Evolutionary conservation across 2,888 invertebrate genomes (phyloP).

Genomic region (Rhimphoctona megacephalus): DNA sequence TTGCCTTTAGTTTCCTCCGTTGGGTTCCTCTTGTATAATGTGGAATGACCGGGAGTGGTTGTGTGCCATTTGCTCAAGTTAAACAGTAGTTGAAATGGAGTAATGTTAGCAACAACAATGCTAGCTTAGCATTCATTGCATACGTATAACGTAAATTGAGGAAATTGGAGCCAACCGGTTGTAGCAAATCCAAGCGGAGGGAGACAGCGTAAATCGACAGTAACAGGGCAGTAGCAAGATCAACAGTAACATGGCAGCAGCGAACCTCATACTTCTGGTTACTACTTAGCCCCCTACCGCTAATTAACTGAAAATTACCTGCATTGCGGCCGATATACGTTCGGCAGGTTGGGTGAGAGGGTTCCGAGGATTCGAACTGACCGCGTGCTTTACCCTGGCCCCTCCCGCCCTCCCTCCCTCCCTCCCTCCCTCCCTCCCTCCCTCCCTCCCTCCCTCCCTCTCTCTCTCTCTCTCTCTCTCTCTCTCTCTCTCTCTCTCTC

Average conservation of each 20-base stretch:
- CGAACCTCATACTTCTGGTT: constrained; percentile 18
- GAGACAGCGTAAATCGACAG: constrained; percentile 26
- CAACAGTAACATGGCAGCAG: constrained; percentile 11
- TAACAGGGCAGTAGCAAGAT: constrained; percentile 22
- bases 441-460: background rate
- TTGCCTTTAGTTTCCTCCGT: constrained; percentile 8
- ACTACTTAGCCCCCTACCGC: constrained; percentile 68
- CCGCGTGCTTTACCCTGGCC: constrained; percentile 26
- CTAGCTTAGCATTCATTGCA: constrained; percentile 25
- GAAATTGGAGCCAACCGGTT: constrained; percentile 64
- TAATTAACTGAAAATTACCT: constrained; percentile 80
- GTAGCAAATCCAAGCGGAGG: constrained; percentile 14
- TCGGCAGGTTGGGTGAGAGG: constrained; percentile 29
- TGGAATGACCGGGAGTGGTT: constrained; percentile 49
- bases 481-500: constrained; percentile 9
- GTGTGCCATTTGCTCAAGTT: constrained; percentile 54
- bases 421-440: background rate
- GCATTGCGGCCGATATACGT: constrained; percentile 73
- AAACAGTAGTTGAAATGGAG: constrained; percentile 36
- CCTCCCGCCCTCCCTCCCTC: background rate
- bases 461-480: background rate
- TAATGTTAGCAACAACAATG: constrained; percentile 47
- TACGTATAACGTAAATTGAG: constrained; percentile 70
- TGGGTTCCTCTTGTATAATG: constrained; percentile 41
- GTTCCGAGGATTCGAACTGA: constrained; percentile 48